phyloP scores from a whole-genome alignment of 2,888 invertebrate species.

The Dryomyza anilis region DNA sequence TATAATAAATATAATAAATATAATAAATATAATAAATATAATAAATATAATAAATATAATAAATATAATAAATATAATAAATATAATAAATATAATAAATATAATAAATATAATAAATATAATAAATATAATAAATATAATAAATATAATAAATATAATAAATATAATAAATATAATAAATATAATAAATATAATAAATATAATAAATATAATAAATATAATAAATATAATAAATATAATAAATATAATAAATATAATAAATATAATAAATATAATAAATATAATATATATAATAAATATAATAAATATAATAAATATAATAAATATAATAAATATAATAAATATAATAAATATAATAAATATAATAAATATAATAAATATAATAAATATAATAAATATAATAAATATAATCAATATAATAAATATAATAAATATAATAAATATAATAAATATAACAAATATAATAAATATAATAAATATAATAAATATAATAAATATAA shows the following conservation, averaged over 20 bases:
- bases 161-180: neutral
- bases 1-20: no score
- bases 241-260: neutral
- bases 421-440: neutral
- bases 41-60: no score
- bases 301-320: neutral
- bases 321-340: neutral
- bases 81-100: no score
- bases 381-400: neutral
- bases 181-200: neutral
- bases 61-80: no score
- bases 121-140: no score
- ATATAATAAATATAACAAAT: no score
- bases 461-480: no score
- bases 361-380: neutral
- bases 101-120: no score
- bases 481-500: neutral
- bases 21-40: no score
- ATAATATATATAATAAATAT: neutral
- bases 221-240: neutral
- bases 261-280: neutral
- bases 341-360: neutral
- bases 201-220: neutral
- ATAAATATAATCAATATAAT: neutral
- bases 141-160: neutral